phyloP scores from a whole-genome alignment of 2,113 vertebrate species.

The Nycticorax nycticorax region DNA sequence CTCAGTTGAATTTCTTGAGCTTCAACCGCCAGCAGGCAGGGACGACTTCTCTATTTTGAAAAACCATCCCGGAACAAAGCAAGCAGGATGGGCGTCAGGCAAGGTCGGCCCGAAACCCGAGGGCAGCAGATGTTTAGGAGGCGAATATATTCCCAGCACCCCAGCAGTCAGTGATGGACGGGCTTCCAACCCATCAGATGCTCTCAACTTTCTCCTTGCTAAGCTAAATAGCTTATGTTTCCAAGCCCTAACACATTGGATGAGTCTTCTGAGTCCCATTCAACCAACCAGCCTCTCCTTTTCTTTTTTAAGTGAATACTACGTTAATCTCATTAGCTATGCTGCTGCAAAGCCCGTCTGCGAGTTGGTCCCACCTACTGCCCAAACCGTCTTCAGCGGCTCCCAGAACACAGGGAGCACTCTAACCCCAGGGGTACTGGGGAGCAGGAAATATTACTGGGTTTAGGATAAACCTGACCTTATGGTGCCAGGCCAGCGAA shows the following conservation, averaged over 20 bases:
- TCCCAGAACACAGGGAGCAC: background rate
- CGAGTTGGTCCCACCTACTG: background rate
- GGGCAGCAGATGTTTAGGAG: background rate
- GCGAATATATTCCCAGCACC: background rate
- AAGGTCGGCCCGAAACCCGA: background rate
- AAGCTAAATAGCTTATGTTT: background rate
- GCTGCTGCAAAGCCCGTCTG: background rate
- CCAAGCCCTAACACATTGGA: background rate
- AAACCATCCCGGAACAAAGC: background rate
- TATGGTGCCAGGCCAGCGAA: background rate
- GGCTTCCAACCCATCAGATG: background rate
- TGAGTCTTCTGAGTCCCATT: background rate
- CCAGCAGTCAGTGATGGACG: fast-evolving
- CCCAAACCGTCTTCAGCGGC: background rate
- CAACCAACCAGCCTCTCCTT: background rate
- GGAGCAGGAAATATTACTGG: background rate
- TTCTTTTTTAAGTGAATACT: constrained; percentile 4
- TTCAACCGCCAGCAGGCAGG: background rate
- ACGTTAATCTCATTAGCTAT: constrained; percentile 29
- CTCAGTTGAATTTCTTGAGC: background rate
- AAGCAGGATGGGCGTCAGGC: background rate
- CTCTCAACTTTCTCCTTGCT: constrained; percentile 25
- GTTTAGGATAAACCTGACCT: background rate
- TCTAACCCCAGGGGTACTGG: background rate
- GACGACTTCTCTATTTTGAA: fast-evolving